These are phyloP conservation scores for Microcebus griseorufus DNA, from an alignment of 2,113 vertebrate genomes.

Conservation along the genomic window DNA sequence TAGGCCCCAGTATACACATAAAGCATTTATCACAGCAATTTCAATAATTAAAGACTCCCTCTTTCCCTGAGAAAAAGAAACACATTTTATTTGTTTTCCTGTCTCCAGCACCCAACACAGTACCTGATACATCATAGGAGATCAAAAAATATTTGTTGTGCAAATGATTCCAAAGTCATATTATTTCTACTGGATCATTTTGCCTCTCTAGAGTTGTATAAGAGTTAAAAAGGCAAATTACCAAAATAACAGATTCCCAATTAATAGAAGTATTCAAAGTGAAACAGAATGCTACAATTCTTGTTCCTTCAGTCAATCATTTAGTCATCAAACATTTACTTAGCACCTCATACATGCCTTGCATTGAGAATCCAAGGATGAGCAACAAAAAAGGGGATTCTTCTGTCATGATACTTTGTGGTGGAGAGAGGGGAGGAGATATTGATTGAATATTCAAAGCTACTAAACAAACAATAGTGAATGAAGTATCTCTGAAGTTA, in stretches of 20 bases:
- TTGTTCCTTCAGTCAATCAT: not conserved
- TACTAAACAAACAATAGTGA: constrained; percentile 1
- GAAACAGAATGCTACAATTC: constrained; percentile 16
- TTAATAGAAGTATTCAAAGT: not conserved
- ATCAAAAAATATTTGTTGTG: not conserved
- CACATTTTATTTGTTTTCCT: not conserved
- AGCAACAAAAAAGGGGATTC: not conserved
- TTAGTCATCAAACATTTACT: constrained; percentile 39
- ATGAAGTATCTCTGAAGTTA: not conserved
- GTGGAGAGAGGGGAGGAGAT: not conserved
- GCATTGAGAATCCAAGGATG: not conserved
- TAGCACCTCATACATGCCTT: not conserved
- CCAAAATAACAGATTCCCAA: not conserved
- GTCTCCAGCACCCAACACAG: not conserved
- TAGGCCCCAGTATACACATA: not conserved
- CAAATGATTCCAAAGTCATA: not conserved
- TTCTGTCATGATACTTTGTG: not conserved
- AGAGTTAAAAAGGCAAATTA: not conserved
- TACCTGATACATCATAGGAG: not conserved
- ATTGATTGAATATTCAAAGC: not conserved
- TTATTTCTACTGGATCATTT: constrained; percentile 1
- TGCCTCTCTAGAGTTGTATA: not conserved
- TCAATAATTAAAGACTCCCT: not conserved
- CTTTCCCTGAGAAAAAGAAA: not conserved
- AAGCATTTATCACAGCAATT: not conserved